Evolutionary conservation across 2,113 vertebrate genomes (phyloP).

Genomic region (Sula dactylatra): DNA sequence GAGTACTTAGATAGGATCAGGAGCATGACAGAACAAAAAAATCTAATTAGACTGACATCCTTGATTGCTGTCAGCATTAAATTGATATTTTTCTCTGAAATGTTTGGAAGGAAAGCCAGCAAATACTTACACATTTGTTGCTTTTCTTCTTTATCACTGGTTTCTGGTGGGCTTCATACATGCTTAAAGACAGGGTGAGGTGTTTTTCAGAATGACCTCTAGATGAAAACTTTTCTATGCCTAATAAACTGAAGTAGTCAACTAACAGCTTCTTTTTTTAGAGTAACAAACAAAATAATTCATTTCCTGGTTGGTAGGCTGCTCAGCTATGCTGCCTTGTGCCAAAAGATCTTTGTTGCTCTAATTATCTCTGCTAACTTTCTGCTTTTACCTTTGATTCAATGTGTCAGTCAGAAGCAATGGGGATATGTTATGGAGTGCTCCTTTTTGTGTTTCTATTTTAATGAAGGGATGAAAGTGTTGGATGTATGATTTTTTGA

Average conservation of each 20-base stretch:
- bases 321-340: neutral
- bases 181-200: neutral
- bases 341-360: neutral
- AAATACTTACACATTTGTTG: constrained; percentile 22
- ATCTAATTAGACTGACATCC: constrained; percentile 57
- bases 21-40: constrained; percentile 67
- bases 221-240: constrained; percentile 24
- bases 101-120: constrained; percentile 63
- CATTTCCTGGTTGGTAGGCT: constrained; percentile 5
- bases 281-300: constrained; percentile 45
- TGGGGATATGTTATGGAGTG: constrained; percentile 53
- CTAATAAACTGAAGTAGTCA: constrained; percentile 24
- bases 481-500: constrained; percentile 34
- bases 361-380: constrained; percentile 25
- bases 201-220: neutral
- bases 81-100: constrained; percentile 66
- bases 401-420: constrained; percentile 43
- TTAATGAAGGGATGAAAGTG: constrained; percentile 42
- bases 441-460: constrained; percentile 44
- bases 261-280: constrained; percentile 1
- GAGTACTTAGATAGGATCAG: constrained; percentile 50
- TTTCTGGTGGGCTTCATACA: constrained; percentile 22
- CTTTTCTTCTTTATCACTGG: neutral
- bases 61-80: constrained; percentile 68
- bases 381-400: constrained; percentile 25